Base-by-base conservation (phyloP, 2,113 vertebrate genomes). In the Paedocypris sp. region DNA sequence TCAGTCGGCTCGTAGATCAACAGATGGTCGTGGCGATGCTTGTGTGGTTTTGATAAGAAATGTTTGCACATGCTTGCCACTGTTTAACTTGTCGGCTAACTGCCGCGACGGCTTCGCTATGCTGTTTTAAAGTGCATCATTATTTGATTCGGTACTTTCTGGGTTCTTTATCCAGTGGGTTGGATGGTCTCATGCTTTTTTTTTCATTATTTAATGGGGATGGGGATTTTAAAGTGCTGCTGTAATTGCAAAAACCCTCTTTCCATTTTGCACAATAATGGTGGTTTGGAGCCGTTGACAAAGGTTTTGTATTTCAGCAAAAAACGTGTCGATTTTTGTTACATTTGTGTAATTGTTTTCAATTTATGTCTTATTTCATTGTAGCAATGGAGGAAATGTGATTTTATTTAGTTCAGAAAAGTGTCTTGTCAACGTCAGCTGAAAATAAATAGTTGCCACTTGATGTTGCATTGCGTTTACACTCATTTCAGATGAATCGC, bases 51-150 rank as follows among this genome's bases (percentile, higher is more conserved):
- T 56, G 50, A 54, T 39, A 48, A 38, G 41, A 64, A 38, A 31
- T 57, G 42, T 57, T 56, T 64, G 51, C 42, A 64, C 39, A 48
- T 57, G 33, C 23, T 64, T 57, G 51, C 33, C 13, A 19, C 18
- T 57, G 32, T 57, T 57, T 57, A 18, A 20, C 9, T n/a, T 36
- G 41, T 53, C 28, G 19, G 16, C 16, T 32, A 35, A 22, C 13
- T 47, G 51, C 36, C 13, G 20, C 33, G 26, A 38, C 25, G 12
- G 5, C 32, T 50, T 54, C 47, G 51, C 32, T 23, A 36, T 54
- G 28, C 6, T 48, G 49, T 43, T 35, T 25, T 60, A 41, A 53
- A 41, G 28, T 46, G 18, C 53, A 5, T 36, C 22, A 43, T 58
- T 45, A 58, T 45, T 43, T 46, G 19, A 41, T 39, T 47, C 32